A percentile compares a stretch with the other conserved stretches of the same genome.
Conservation (phyloP, 2,888 invertebrate genomes). For the Rhamphomyia laevipes region DNA sequence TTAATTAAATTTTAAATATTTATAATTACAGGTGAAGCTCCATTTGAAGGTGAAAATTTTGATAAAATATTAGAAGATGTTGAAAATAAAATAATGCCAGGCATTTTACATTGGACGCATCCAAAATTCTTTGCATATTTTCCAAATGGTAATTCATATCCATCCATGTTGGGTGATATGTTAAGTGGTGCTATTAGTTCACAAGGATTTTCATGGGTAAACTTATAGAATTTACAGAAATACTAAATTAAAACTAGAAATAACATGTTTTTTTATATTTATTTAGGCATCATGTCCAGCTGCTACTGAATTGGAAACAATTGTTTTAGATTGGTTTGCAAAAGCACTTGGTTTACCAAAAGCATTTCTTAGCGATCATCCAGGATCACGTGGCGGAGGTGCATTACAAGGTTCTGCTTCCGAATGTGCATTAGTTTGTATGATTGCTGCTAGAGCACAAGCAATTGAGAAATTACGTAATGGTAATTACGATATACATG, state of each 20-base stretch:
- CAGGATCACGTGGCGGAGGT: constrained; percentile 54
- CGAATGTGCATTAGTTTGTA: constrained; percentile 65
- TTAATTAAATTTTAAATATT: constrained; percentile 1
- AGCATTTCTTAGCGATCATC: constrained; percentile 44
- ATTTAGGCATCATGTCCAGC: constrained; percentile 71
- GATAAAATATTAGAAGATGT: constrained; percentile 64
- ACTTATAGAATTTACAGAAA: neutral
- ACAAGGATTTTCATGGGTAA: constrained; percentile 87
- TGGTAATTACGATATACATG: constrained; percentile 39
- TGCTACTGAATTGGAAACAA: constrained; percentile 73
- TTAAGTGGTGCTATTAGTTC: constrained; percentile 77
- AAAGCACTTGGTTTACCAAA: constrained; percentile 61
- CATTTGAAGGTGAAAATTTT: constrained; percentile 60
- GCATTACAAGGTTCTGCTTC: constrained; percentile 76
- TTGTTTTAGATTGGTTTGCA: constrained; percentile 74
- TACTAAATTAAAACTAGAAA: neutral
- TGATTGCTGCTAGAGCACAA: constrained; percentile 62
- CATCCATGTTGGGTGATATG: constrained; percentile 85
- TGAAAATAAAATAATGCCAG: constrained; percentile 67
- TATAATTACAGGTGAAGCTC: constrained; percentile 45
- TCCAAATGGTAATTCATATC: constrained; percentile 83
- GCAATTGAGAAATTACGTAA: constrained; percentile 56
- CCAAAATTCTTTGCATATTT: constrained; percentile 90
- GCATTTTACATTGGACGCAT: constrained; percentile 87
- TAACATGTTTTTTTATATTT: too few species aligned